These are phyloP conservation scores for Electrona antarctica DNA, from an alignment of 2,113 vertebrate genomes.

Conservation along the genomic window DNA sequence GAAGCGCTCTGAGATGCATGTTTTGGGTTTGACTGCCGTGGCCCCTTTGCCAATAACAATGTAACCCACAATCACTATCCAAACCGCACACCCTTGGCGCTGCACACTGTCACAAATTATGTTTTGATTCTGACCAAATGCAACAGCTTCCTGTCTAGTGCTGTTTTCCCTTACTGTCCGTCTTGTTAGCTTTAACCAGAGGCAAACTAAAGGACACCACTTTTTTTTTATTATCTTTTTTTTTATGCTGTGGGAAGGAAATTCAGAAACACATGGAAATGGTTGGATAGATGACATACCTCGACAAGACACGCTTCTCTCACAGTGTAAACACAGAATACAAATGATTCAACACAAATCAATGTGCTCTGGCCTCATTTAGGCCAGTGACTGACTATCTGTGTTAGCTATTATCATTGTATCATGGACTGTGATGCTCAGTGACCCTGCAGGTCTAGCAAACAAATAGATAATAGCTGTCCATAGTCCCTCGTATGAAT, in stretches of 20 bases:
- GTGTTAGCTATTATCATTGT: background rate
- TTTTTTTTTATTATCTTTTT: background rate
- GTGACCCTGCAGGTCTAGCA: background rate
- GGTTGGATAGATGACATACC: conserved; percentile 27
- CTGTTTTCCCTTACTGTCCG: conserved; percentile 44
- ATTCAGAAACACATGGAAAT: conserved; percentile 23
- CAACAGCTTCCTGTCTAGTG: conserved; percentile 61
- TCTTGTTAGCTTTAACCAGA: conserved; percentile 38
- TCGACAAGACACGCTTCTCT: conserved; percentile 8
- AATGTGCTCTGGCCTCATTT: conserved; percentile 9
- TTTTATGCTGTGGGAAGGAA: conserved; percentile 25
- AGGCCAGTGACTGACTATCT: conserved; percentile 15
- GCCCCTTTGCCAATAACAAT: conserved; percentile 69
- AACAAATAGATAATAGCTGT: conserved; percentile 13
- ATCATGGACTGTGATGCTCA: background rate
- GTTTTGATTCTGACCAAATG: conserved; percentile 73
- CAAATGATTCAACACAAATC: conserved; percentile 20
- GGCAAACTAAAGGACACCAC: conserved; percentile 21
- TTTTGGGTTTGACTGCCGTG: conserved; percentile 68
- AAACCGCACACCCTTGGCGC: conserved; percentile 70
- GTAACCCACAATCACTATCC: conserved; percentile 73
- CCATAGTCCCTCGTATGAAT: conserved; percentile 13
- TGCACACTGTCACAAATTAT: conserved; percentile 67
- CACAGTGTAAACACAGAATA: conserved; percentile 18
- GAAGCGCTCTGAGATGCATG: conserved; percentile 57